These are phyloP conservation scores for Thalpophila matura DNA, from an alignment of 2,888 invertebrate genomes.

Conservation along the genomic window DNA sequence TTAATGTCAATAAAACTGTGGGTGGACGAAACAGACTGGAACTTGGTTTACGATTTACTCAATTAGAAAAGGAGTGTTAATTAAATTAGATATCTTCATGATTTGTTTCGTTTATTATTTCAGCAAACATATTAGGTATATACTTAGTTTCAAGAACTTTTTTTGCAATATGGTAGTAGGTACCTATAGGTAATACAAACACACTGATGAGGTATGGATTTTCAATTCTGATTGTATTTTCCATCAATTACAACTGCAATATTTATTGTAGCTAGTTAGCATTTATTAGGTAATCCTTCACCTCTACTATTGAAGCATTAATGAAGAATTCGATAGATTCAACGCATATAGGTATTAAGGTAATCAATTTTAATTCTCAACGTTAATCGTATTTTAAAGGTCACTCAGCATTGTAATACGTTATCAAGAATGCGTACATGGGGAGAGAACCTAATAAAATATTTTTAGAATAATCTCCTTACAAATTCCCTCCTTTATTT, in stretches of 20 bases:
- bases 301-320: slow-evolving; percentile 24
- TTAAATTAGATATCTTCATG: not conserved
- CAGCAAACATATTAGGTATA: too few relatives aligned
- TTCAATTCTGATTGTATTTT: not conserved
- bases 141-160: too few relatives aligned
- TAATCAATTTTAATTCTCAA: slow-evolving; percentile 52
- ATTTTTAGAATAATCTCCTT: slow-evolving; percentile 43
- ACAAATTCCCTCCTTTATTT: slow-evolving; percentile 50
- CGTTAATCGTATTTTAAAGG: slow-evolving; percentile 39
- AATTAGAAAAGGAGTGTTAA: slow-evolving; percentile 8
- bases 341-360: slow-evolving; percentile 26
- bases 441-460: slow-evolving; percentile 24
- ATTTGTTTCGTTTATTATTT: not conserved
- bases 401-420: slow-evolving; percentile 41
- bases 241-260: slow-evolving; percentile 28
- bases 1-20: slow-evolving; percentile 41
- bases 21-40: slow-evolving; percentile 16
- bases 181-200: too few relatives aligned
- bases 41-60: slow-evolving; percentile 16
- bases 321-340: slow-evolving; percentile 40
- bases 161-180: too few relatives aligned
- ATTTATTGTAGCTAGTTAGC: slow-evolving; percentile 35
- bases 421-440: slow-evolving; percentile 16
- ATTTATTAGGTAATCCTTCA: slow-evolving; percentile 46
- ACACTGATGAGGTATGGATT: too few relatives aligned